Evolutionary conservation across 2,113 vertebrate genomes (phyloP).

Genomic region (Eublepharis macularius): DNA sequence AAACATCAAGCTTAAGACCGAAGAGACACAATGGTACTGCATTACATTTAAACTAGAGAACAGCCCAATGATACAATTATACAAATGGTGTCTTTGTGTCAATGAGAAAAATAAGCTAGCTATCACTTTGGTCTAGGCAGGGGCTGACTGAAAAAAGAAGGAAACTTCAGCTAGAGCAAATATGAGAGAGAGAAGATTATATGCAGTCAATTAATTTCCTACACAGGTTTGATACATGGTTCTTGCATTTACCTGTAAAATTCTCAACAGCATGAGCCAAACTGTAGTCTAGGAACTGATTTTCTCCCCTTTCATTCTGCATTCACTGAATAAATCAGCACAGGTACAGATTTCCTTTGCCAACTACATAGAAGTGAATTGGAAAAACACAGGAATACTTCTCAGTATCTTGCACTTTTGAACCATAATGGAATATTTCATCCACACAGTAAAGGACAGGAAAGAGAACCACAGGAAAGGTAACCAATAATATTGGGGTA

Average conservation of each 20-base stretch:
- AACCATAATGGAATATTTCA: neutral
- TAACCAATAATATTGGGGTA: too few relatives aligned
- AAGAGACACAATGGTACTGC: neutral
- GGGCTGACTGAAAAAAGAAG: neutral
- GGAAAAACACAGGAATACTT: neutral
- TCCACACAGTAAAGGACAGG: neutral
- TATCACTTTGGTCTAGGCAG: neutral
- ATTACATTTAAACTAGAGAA: neutral
- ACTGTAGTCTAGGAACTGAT: neutral
- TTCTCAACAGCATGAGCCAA: neutral
- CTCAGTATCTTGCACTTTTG: too few relatives aligned
- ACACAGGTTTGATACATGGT: neutral
- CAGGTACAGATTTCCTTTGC: neutral
- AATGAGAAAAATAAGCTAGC: neutral
- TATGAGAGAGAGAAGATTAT: neutral
- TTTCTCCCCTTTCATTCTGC: neutral
- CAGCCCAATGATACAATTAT: neutral
- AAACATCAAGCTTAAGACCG: neutral
- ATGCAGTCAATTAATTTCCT: neutral
- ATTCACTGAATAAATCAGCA: neutral
- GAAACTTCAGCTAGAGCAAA: neutral
- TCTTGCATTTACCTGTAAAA: neutral
- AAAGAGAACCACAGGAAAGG: too few relatives aligned
- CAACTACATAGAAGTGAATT: neutral
- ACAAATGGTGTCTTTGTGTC: neutral